Base-by-base conservation (phyloP, 2,888 invertebrate species). In the Agonopterix alstromeriana region DNA sequence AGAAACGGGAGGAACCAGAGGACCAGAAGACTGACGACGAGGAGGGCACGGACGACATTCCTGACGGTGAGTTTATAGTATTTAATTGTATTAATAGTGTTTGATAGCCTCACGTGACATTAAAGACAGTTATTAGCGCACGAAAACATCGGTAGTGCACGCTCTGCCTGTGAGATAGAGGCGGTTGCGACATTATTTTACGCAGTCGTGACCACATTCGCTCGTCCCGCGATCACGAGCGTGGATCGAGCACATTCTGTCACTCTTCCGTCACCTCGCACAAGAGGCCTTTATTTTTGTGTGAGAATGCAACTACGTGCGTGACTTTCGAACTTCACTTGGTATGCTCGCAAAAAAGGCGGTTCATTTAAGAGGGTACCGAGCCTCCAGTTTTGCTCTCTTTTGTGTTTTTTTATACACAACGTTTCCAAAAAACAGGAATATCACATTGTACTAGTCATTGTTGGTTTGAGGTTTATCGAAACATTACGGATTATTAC, bases 1-100 rank as follows among this genome's bases (percentile, higher is more conserved):
- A 87, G 66, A 87, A 87, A 70, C 77, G 82, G 54, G 88, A 88
- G 53, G 74, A 74, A 55, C 73, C 73, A 46, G 86, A 83, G 38
- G 81, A 85, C 53, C 73, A 70, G 61, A 86, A 85, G 77, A 81
- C 82, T 68, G 86, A 87, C 56, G 84, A 84, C 46, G 84, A 85
- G 54, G 83, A 82, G 59, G 57, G 66, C 35, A 63, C 63, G 36
- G 86, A 80, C 48, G 86, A 86, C 56, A 68, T 73, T 51, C 80
- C 76, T 35, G 87, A 88, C 53, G 85, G 87, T 87, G 56, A 84
- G 85, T 84, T 51, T 45, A 9, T 36, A 27, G 27, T 27, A 5
- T 27, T 27, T 27, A 27, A 27, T 27, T 27, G 27, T 3, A 7
- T 27, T 27, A 27, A 27, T 7, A 27, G 27, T 27, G 27, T 27